These are phyloP conservation scores for Syngnathus floridae DNA, from an alignment of 2,113 vertebrate species.

Conservation along the genomic window DNA sequence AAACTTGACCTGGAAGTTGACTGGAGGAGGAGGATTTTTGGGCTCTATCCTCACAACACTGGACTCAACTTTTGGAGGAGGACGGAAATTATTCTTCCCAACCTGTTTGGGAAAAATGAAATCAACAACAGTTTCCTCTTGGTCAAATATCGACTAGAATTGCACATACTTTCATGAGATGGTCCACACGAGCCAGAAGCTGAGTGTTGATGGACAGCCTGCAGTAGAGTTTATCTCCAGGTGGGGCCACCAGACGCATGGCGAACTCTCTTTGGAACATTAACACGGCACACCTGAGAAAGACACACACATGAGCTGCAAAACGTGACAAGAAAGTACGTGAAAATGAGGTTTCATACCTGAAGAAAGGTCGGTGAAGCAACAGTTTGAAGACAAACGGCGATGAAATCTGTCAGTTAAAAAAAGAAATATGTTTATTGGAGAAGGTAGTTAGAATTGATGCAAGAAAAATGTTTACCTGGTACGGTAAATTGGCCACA, in stretches of 20 bases:
- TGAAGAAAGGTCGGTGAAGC: conserved; percentile 94
- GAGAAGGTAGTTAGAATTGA: too few species aligned
- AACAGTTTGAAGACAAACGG: conserved; percentile 96
- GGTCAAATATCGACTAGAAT: neutral
- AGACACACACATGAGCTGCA: neutral
- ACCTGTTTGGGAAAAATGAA: conserved; percentile 71
- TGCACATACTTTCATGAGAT: conserved; percentile 89
- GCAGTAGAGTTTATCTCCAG: conserved; percentile 92
- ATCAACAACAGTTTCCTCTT: neutral
- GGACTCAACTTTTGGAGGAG: conserved; percentile 97
- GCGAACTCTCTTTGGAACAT: conserved; percentile 99
- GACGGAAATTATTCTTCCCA: conserved; percentile 95
- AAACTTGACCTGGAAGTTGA: conserved; percentile 88
- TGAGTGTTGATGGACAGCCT: conserved; percentile 95
- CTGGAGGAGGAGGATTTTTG: conserved; percentile 91
- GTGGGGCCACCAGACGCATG: conserved; percentile 88
- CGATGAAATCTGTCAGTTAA: conserved; percentile 84
- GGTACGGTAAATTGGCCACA: conserved; percentile 95
- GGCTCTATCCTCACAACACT: conserved; percentile 97
- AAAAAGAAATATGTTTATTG: neutral
- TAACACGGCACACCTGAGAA: conserved; percentile 86
- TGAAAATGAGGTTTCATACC: conserved; percentile 63
- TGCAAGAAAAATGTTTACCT: conserved; percentile 67
- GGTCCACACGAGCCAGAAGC: conserved; percentile 88
- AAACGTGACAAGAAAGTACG: neutral